Percentiles rank a stretch among this genome's conserved stretches.
Conservation (phyloP, 2,888 invertebrate genomes). For the Trichacis sp. region DNA sequence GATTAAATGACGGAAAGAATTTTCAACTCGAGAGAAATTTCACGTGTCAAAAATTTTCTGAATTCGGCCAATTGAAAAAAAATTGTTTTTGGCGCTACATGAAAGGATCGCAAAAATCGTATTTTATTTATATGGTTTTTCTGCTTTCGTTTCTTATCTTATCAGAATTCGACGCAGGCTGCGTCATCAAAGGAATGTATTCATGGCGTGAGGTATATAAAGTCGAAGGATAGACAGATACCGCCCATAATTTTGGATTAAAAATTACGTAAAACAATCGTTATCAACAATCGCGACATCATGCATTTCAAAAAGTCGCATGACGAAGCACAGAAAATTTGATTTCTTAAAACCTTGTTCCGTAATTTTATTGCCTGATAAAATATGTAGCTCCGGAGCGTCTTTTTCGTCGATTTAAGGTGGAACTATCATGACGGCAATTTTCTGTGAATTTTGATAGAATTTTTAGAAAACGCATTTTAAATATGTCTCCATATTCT, state of each 20-base stretch:
- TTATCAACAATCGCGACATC: background rate
- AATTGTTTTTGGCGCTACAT: no score
- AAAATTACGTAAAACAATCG: constrained; percentile 2
- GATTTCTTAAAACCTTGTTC: no score
- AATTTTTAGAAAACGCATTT: no score
- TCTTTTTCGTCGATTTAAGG: background rate
- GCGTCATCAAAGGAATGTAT: constrained; percentile 39
- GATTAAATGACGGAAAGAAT: no score
- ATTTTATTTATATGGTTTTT: constrained; percentile 23
- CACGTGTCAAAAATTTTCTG: constrained; percentile 5
- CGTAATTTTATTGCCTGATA: background rate
- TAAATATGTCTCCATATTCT: no score
- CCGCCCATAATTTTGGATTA: constrained; percentile 8
- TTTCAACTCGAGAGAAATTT: background rate
- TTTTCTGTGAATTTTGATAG: no score
- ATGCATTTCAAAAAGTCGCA: constrained; percentile 2
- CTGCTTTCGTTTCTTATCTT: constrained; percentile 38
- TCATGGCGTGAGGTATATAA: constrained; percentile 26
- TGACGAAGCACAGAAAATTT: background rate
- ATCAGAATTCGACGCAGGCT: constrained; percentile 26
- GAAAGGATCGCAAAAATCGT: constrained; percentile 32
- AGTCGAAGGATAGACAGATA: constrained; percentile 26
- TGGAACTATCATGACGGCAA: no score
- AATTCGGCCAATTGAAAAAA: no score
- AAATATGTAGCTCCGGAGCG: no score